A percentile compares a stretch with the other conserved stretches of the same genome.
Evolutionary conservation across 64 coral and sea anemone species (phyloP).

Genomic region (Anthopleura sola): DNA sequence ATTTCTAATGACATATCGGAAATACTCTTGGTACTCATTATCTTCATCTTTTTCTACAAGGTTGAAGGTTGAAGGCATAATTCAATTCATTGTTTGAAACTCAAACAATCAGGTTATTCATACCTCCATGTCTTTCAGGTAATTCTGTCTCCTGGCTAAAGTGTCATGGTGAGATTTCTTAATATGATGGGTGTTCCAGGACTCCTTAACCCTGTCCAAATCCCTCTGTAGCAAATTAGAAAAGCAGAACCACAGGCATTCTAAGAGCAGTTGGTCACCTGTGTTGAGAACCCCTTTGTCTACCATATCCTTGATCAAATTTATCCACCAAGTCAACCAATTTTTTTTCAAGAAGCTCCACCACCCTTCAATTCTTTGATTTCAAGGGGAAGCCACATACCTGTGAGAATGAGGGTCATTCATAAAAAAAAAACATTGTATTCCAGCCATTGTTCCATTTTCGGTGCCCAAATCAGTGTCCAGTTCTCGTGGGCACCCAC

Average conservation of each 20-base stretch:
- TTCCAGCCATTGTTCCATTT: conserved; percentile 68
- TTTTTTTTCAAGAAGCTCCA: conserved; percentile 36
- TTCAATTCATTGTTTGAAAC: conserved; percentile 10
- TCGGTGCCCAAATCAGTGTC: conserved; percentile 63
- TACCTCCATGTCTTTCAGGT: conserved; percentile 25
- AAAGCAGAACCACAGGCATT: conserved; percentile 33
- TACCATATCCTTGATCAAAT: conserved; percentile 27
- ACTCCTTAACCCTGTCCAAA: conserved; percentile 6
- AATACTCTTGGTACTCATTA: conserved; percentile 31
- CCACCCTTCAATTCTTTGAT: conserved; percentile 45
- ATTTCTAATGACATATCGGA: conserved; percentile 15
- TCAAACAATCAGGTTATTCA: conserved; percentile 12
- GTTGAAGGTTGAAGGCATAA: conserved; percentile 24
- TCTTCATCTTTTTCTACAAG: conserved; percentile 27
- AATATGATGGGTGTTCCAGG: conserved; percentile 32
- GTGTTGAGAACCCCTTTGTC: conserved; percentile 3
- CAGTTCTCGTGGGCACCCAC: conserved; percentile 64
- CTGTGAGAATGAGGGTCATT: conserved; percentile 17
- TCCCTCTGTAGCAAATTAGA: conserved; percentile 27
- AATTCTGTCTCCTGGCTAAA: conserved; percentile 5
- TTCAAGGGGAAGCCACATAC: conserved; percentile 30
- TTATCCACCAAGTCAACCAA: conserved; percentile 29
- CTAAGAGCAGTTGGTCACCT: background rate
- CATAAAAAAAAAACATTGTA: conserved; percentile 51
- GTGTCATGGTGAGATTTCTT: conserved; percentile 32